These are phyloP conservation scores for Trilocha varians DNA, from an alignment of 2,888 invertebrate species.

Conservation along the genomic window DNA sequence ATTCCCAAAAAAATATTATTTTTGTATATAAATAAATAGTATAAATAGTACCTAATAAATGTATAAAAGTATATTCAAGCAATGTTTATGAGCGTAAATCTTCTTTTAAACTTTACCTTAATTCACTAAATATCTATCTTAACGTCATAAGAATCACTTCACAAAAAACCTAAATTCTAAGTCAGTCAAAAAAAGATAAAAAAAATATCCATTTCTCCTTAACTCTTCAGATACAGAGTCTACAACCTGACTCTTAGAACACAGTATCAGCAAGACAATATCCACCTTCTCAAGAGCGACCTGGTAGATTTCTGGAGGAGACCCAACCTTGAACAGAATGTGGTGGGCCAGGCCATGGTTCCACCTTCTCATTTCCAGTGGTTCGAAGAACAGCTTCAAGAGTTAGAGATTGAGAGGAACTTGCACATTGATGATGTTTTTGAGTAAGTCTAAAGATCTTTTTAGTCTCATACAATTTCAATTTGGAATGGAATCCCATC, in stretches of 20 bases:
- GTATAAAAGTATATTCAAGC: too few relatives aligned
- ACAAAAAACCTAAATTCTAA: too few relatives aligned
- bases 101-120: too few relatives aligned
- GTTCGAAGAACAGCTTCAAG: slow-evolving; percentile 40
- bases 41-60: too few relatives aligned
- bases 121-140: too few relatives aligned
- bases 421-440: slow-evolving; percentile 41
- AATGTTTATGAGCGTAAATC: too few relatives aligned
- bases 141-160: too few relatives aligned
- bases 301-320: slow-evolving; percentile 40
- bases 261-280: slow-evolving; percentile 29
- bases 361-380: slow-evolving; percentile 38
- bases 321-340: slow-evolving; percentile 33
- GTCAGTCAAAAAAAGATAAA: too few relatives aligned
- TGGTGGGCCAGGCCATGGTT: slow-evolving; percentile 44
- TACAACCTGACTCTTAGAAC: slow-evolving; percentile 35
- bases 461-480: background rate
- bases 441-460: slow-evolving; percentile 30
- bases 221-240: slow-evolving; percentile 38
- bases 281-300: slow-evolving; percentile 32
- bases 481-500: too few relatives aligned
- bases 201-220: background rate
- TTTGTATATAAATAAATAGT: too few relatives aligned
- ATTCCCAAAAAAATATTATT: too few relatives aligned
- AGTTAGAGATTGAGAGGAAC: slow-evolving; percentile 28